These are phyloP conservation scores for Prenolepis imparis DNA, from an alignment of 2,888 invertebrate species.

Conservation along the genomic window DNA sequence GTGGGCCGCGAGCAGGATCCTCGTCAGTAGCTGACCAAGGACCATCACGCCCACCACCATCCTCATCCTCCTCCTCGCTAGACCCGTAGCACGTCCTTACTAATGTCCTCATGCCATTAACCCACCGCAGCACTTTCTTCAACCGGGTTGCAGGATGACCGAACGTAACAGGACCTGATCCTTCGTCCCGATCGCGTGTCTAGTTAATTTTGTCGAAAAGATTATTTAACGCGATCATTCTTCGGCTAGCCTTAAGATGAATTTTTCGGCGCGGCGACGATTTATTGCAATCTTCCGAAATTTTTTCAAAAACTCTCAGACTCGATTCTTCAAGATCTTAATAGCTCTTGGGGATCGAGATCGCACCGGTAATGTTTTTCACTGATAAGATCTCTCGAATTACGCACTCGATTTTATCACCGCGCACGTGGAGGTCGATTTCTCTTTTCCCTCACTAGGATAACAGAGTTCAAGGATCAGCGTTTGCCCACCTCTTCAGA, in stretches of 20 bases:
- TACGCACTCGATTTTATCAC: constrained; percentile 40
- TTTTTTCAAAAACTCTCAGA: neutral
- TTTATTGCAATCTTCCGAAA: neutral
- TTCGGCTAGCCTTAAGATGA: neutral
- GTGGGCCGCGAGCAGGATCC: constrained; percentile 84
- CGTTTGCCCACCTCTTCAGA: constrained; percentile 44
- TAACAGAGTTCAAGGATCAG: constrained; percentile 58
- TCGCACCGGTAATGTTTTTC: constrained; percentile 14
- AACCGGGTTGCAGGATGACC: constrained; percentile 28
- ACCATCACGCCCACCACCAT: constrained; percentile 85
- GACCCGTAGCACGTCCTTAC: constrained; percentile 82
- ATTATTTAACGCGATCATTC: constrained; percentile 20
- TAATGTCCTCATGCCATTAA: constrained; percentile 85
- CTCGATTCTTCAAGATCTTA: constrained; percentile 5
- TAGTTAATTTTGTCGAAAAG: constrained; percentile 20
- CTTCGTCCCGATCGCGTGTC: constrained; percentile 11
- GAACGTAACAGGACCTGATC: constrained; percentile 52
- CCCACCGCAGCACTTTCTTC: constrained; percentile 66
- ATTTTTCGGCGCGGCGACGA: neutral
- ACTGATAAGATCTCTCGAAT: neutral
- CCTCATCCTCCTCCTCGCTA: constrained; percentile 85
- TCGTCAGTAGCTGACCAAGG: constrained; percentile 85
- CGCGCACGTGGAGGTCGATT: constrained; percentile 18
- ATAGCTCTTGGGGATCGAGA: neutral
- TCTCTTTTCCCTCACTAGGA: constrained; percentile 4